Base-by-base conservation (phyloP, 1,140 invertebrate genomes). In the Drosophila guanche region DNA sequence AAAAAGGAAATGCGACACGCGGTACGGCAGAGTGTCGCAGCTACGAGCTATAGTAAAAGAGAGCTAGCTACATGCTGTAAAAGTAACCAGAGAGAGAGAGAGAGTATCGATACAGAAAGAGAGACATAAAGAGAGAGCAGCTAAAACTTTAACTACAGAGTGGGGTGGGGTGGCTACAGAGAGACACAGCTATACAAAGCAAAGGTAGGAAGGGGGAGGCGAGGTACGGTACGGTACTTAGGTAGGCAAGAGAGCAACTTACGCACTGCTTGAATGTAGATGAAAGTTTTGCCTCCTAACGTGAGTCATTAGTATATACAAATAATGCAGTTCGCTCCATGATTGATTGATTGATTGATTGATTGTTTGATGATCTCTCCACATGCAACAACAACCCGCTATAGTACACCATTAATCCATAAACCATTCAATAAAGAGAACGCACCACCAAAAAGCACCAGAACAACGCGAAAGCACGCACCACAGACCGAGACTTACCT, bases 401-500 rank as follows among this genome's bases (percentile, higher is more conserved):
- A 71, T 37, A 50, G 8, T 22, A 63, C 60, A 57, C 54, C 51
- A 50, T 3, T 37, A 37, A 37, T 37, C 33, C 33, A 12, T 37
- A 37, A 55, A 72, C 77, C 65, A 74, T 58, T 79, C 70, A 71
- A 79, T 66, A 63, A 53, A 53, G 52, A 40, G 65, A 72, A 29
- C 37, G 8, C 60, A 76, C 51, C 55, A 74, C 16, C 16, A 20
- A 20, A 20, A 67, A 65, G 53, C 77, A 65, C 46, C 42, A 25
- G 8, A 6, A 51, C 42, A 63, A 7, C 27, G 33, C 33, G 33
- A 8, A 33, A 10, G 25, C 25, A 1, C 29, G 29, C 7, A 8
- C 10, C 3, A 27, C n/a, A 53, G 76, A 59, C 70, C 66, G 59
- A n/a, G 33, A 81, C 74, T 89, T 91, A 92, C 92, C 92, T 89